Percentiles rank a stretch among this genome's conserved stretches.
Conservation (phyloP, 2,113 vertebrate genomes). For the Otis tarda region DNA sequence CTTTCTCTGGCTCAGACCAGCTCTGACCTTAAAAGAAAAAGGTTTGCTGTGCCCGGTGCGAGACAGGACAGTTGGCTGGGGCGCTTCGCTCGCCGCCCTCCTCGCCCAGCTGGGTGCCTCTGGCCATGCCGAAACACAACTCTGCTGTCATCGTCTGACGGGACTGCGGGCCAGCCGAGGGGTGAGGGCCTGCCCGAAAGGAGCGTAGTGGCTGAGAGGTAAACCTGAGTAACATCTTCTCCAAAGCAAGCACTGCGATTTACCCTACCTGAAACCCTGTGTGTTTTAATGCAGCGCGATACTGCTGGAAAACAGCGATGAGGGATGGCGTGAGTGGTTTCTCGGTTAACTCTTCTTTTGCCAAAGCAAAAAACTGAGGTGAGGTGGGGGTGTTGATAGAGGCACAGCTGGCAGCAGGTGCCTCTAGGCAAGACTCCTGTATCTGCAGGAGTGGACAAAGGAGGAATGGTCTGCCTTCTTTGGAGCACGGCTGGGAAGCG, state of each 20-base stretch:
- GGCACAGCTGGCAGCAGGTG: background rate
- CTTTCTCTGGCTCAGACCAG: background rate
- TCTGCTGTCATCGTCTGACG: background rate
- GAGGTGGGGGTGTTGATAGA: background rate
- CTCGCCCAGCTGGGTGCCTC: background rate
- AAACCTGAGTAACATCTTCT: background rate
- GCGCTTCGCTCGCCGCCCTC: background rate
- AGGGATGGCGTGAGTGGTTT: accelerated
- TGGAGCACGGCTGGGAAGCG: accelerated
- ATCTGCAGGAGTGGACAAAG: background rate
- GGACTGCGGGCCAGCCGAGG: background rate
- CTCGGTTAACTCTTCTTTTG: background rate
- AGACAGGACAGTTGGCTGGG: background rate
- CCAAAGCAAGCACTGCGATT: accelerated
- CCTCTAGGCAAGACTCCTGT: background rate
- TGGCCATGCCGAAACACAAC: background rate
- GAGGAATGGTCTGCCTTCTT: background rate
- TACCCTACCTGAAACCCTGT: background rate
- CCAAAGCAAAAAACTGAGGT: background rate
- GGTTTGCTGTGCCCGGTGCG: background rate
- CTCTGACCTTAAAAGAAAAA: background rate
- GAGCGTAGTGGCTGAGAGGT: background rate
- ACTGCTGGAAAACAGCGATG: background rate
- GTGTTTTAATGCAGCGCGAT: accelerated
- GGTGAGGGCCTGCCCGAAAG: background rate